Evolutionary conservation across 2,797 vertebrate species (phyloP).

Genomic region (Dendrocincla tyrannina): DNA sequence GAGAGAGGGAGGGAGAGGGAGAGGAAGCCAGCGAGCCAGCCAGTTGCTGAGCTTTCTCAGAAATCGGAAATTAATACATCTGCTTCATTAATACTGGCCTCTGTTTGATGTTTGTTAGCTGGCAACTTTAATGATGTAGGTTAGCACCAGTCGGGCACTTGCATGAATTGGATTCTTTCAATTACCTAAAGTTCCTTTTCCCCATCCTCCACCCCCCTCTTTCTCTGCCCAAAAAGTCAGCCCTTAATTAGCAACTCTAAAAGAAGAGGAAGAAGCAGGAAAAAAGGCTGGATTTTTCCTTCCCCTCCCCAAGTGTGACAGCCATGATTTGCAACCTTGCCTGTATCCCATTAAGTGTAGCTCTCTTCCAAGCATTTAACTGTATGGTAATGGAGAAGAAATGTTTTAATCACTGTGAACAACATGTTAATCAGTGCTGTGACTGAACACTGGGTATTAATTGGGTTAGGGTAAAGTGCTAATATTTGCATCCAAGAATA

Average conservation of each 20-base stretch:
- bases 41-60: conserved; percentile 90
- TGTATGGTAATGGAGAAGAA: conserved; percentile 83
- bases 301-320: conserved; percentile 53
- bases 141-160: conserved; percentile 84
- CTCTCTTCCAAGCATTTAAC: conserved; percentile 79
- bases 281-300: conserved; percentile 44
- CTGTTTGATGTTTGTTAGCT: conserved; percentile 92
- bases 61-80: conserved; percentile 97
- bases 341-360: conserved; percentile 76
- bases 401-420: conserved; percentile 86
- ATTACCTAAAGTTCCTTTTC: conserved; percentile 79
- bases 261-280: conserved; percentile 71
- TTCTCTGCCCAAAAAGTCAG: conserved; percentile 66
- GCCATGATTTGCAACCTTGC: conserved; percentile 73
- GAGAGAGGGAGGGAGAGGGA: conserved; percentile 70
- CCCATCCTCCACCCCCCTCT: conserved; percentile 46
- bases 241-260: conserved; percentile 85
- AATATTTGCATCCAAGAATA: conserved; percentile 58
- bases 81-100: conserved; percentile 92
- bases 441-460: conserved; percentile 81
- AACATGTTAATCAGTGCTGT: conserved; percentile 83
- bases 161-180: conserved; percentile 88
- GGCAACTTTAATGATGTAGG: conserved; percentile 93
- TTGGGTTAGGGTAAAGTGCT: conserved; percentile 78
- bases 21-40: conserved; percentile 71